Conservation (phyloP, 2,888 invertebrate species). For the Timema cristinae region DNA sequence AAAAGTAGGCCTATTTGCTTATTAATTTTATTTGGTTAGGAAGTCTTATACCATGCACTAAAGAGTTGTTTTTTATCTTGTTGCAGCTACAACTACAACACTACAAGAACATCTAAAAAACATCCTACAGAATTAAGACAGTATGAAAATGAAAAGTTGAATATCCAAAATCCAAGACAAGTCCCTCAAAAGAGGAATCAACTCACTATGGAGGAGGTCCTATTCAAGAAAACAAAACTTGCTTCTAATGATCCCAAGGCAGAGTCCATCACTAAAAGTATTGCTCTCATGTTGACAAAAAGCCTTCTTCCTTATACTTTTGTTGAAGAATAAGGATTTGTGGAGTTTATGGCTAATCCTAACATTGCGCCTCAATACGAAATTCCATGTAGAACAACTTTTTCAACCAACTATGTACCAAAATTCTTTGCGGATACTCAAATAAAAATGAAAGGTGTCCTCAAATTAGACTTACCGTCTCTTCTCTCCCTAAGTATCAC, state of each 20-base stretch:
- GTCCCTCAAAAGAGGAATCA: neutral
- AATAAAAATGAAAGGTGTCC: neutral
- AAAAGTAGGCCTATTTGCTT: no score
- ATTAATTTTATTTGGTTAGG: no score
- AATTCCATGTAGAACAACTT: neutral
- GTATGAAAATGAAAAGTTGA: neutral
- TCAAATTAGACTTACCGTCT: neutral
- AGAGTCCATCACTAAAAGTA: neutral
- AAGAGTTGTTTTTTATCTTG: neutral
- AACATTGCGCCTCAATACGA: neutral
- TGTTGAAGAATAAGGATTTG: slow-evolving; percentile 1
- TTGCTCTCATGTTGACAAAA: slow-evolving; percentile 4
- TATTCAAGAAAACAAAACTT: neutral
- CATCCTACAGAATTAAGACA: neutral
- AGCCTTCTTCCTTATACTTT: slow-evolving; percentile 8
- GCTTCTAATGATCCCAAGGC: neutral
- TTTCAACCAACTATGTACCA: slow-evolving; percentile 4
- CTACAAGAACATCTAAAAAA: neutral
- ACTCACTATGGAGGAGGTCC: neutral
- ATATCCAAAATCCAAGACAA: neutral
- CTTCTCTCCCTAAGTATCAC: slow-evolving; percentile 7
- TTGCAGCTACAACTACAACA: slow-evolving; percentile 7
- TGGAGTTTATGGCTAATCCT: slow-evolving; percentile 4
- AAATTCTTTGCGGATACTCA: neutral
- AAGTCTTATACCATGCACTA: no score